Percentiles rank a stretch among this genome's conserved stretches.
These are phyloP conservation scores for pig (Sus scrofa) DNA, from an alignment of 2,113 vertebrate species.

Conservation along the genomic window DNA sequence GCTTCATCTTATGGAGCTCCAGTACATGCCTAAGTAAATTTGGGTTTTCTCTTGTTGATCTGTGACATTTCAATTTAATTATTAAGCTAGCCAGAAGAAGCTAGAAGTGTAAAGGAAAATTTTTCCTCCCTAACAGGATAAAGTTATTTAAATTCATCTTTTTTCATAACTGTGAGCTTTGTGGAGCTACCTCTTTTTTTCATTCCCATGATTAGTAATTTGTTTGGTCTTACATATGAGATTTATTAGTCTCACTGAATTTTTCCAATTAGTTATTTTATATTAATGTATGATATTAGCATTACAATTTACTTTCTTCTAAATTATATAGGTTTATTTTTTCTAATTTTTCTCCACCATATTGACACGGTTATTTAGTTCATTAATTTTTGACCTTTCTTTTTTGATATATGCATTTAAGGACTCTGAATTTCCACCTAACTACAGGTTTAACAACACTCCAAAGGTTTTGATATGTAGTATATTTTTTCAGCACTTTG, in stretches of 20 bases:
- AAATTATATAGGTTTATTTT: conserved; percentile 1
- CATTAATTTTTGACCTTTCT: background rate
- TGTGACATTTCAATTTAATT: too few species aligned
- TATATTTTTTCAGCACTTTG: background rate
- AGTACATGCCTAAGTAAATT: too few species aligned
- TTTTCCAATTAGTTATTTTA: conserved; percentile 8
- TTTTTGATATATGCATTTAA: background rate
- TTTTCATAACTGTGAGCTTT: background rate
- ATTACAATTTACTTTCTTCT: background rate
- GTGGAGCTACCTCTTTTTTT: background rate
- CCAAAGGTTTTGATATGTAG: background rate
- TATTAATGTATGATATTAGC: background rate
- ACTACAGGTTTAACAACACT: background rate
- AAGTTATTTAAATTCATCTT: background rate
- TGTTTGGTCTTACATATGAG: background rate
- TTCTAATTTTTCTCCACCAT: background rate
- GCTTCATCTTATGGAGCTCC: too few species aligned
- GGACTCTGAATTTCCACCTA: background rate
- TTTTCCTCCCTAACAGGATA: background rate
- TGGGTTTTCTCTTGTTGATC: too few species aligned
- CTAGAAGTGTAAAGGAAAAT: too few species aligned
- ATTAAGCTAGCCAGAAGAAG: too few species aligned
- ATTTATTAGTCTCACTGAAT: background rate
- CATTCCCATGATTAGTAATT: background rate
- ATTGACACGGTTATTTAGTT: background rate